phyloP scores from a whole-genome alignment of 2,797 vertebrate species.

The Columba guinea region DNA sequence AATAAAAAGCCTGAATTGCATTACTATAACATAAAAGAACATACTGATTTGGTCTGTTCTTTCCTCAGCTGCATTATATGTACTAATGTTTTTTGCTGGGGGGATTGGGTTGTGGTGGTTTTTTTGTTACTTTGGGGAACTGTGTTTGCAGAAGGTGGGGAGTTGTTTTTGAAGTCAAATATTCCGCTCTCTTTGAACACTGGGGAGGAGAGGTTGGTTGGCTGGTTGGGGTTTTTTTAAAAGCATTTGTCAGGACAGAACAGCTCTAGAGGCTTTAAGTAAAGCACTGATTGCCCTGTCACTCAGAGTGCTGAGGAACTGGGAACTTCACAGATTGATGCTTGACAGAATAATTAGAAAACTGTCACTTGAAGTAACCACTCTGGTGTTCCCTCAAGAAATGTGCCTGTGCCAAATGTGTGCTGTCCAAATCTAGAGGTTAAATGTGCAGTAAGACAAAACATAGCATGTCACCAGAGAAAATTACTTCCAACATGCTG shows the following conservation, averaged over 20 bases:
- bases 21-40: not conserved
- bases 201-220: not conserved
- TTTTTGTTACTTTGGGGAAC: not conserved
- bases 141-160: not conserved
- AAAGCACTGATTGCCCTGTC: conserved; percentile 94
- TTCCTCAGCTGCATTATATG: not conserved
- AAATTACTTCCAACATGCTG: conserved; percentile 69
- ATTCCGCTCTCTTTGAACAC: not conserved
- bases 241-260: conserved; percentile 19
- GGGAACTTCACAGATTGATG: conserved; percentile 91
- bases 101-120: not conserved
- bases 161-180: not conserved
- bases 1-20: not conserved
- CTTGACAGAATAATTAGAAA: conserved; percentile 99
- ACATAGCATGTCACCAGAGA: conserved; percentile 72
- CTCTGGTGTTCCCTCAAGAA: conserved; percentile 85
- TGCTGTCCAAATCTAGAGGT: conserved; percentile 74
- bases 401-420: conserved; percentile 70
- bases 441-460: conserved; percentile 85
- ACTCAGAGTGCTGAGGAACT: conserved; percentile 86
- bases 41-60: not conserved
- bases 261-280: conserved; percentile 75
- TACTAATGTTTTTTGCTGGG: not conserved
- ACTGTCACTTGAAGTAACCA: conserved; percentile 94
- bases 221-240: not conserved